These are phyloP conservation scores for Prionailurus bengalensis DNA, from an alignment of 2,113 vertebrate species.

Conservation along the genomic window DNA sequence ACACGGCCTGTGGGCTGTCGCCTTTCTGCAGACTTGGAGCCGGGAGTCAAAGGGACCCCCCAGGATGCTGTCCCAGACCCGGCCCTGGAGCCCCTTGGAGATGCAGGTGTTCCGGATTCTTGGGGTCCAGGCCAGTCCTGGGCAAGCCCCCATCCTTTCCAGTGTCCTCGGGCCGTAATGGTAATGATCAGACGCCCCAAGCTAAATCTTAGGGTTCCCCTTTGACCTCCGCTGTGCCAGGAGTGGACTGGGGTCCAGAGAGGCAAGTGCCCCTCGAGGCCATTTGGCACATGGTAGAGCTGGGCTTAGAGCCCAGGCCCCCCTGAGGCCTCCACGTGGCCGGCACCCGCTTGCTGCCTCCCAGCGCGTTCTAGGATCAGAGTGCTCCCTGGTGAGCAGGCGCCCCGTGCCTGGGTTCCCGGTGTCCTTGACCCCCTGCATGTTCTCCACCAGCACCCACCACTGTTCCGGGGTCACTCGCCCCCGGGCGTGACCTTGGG, in stretches of 20 bases:
- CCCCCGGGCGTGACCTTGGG: fast-evolving
- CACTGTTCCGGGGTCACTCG: fast-evolving
- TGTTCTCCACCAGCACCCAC: fast-evolving
- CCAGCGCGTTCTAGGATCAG: background rate
- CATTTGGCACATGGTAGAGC: fast-evolving
- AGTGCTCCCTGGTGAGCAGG: fast-evolving
- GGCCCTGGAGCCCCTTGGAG: background rate
- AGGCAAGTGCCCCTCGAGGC: fast-evolving
- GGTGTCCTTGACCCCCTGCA: background rate
- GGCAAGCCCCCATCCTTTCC: background rate
- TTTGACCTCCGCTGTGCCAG: fast-evolving
- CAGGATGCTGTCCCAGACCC: background rate
- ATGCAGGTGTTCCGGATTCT: background rate
- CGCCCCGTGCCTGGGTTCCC: background rate
- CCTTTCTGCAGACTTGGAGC: background rate
- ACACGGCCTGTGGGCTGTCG: fast-evolving
- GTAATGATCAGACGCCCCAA: fast-evolving
- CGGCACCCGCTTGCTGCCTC: fast-evolving
- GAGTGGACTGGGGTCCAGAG: fast-evolving
- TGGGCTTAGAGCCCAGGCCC: background rate
- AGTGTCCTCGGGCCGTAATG: fast-evolving
- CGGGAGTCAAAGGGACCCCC: background rate
- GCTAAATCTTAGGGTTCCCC: fast-evolving
- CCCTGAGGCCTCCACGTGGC: fast-evolving
- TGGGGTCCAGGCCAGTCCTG: fast-evolving